Evolutionary conservation across 2,113 vertebrate genomes (phyloP), one percentile per base, ranked within the genome.

Genomic region (Malaclemys terrapin): DNA sequence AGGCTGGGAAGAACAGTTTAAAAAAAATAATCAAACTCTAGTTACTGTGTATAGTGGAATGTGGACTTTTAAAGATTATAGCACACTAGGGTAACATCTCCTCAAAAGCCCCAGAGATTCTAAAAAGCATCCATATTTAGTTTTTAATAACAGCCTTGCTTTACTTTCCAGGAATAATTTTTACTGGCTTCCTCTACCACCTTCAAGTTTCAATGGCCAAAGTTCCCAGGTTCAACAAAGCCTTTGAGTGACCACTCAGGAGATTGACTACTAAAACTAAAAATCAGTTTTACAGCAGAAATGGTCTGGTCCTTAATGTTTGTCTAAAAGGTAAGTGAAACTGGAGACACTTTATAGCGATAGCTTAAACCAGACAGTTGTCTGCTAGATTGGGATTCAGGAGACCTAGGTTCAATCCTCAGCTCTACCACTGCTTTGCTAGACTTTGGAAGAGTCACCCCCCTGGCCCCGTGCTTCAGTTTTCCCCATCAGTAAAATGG

Each of bases 51-150:
- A 84, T 11, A 57, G 13, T 12, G 4, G 9, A 8, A 22, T 35
- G 14, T 45, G 65, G 14, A 54, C 54, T 75, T 93, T 82, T 79
- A 84, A 84, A 79, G 6, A 53, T n/a, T 0, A 3, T 1, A 1
- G 81, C 2, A 13, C 0, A 0, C 9, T 29, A 54, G 3, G 11
- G 0, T 4, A 49, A 50, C 75, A 85, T 8, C 80, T 7, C 31
- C 27, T 78, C 78, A 29, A 75, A 76, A 83, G n/a, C 29, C 82
- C 45, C 76, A 47, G 11, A 29, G 13, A 78, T 25, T 47, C 42
- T 78, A 47, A 78, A 78, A 45, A 42, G 25, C 13, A 7, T 78
- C 42, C 6, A 7, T 78, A 47, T 8, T 78, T 25, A 47, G 24
- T 47, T 78, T 78, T 78, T 54, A 54, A 27, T 24, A 78, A 45